A percentile compares a stretch with the other conserved stretches of the same genome.
Evolutionary conservation across 53 echinoderm and acorn worm species (phyloP).

Genomic region (Antedon mediterranea): DNA sequence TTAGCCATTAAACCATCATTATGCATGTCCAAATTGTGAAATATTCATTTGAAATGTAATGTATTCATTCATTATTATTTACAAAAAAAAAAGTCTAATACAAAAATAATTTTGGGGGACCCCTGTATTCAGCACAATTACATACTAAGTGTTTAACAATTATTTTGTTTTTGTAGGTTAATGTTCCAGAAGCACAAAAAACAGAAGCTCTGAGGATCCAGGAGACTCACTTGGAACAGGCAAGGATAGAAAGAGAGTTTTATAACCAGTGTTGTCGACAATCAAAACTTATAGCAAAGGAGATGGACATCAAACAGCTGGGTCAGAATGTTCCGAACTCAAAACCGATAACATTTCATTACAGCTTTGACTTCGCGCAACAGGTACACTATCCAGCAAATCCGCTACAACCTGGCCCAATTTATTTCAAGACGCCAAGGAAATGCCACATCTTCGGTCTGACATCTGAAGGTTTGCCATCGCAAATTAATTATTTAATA

Average conservation of each 20-base stretch:
- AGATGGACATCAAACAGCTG: background rate
- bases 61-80: too few relatives aligned
- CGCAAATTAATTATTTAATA: constrained; percentile 14
- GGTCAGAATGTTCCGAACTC: background rate
- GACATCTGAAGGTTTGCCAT: background rate
- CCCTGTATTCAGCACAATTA: too few relatives aligned
- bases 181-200: background rate
- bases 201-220: constrained; percentile 6
- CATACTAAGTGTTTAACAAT: too few relatives aligned
- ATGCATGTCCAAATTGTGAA: too few relatives aligned
- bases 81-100: too few relatives aligned
- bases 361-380: constrained; percentile 42
- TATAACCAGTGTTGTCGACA: too few relatives aligned
- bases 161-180: too few relatives aligned
- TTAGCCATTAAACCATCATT: too few relatives aligned
- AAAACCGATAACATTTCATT: constrained; percentile 21
- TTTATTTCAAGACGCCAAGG: constrained; percentile 30
- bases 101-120: too few relatives aligned
- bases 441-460: constrained; percentile 33
- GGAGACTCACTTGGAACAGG: constrained; percentile 5
- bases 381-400: constrained; percentile 28
- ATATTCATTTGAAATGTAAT: too few relatives aligned
- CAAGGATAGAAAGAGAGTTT: too few relatives aligned
- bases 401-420: constrained; percentile 36
- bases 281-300: too few relatives aligned